Conservation (phyloP, 2,888 invertebrate genomes). For the Mamestra brassicae region DNA sequence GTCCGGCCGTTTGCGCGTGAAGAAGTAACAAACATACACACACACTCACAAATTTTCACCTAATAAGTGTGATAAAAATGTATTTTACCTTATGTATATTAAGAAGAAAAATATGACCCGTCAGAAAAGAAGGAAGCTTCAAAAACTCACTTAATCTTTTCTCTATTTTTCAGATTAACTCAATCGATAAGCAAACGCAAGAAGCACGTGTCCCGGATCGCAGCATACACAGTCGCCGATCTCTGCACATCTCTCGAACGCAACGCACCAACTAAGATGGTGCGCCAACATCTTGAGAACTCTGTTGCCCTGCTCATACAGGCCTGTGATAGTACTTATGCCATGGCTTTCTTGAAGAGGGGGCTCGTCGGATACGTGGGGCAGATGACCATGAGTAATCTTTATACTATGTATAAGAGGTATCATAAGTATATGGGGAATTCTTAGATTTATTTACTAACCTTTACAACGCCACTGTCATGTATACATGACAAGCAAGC, state of each 20-base stretch:
- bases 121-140: no score
- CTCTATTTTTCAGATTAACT: constrained; percentile 78
- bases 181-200: constrained; percentile 86
- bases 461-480: no score
- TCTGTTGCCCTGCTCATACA: constrained; percentile 82
- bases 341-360: constrained; percentile 84
- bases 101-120: no score
- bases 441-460: constrained; percentile 66
- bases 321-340: constrained; percentile 80
- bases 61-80: no score
- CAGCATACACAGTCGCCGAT: constrained; percentile 86
- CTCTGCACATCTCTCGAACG: constrained; percentile 81
- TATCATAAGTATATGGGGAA: constrained; percentile 89
- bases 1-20: no score
- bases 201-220: constrained; percentile 84
- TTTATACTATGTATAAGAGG: constrained; percentile 86
- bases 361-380: constrained; percentile 81
- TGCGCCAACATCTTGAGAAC: constrained; percentile 85
- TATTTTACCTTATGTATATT: no score
- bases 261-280: constrained; percentile 77
- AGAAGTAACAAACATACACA: no score
- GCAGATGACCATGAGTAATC: constrained; percentile 83
- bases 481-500: no score
- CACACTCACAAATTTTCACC: no score
- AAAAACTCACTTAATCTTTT: no score